Conservation (phyloP, 2,888 invertebrate genomes). For the Nemotelus nigrinus region DNA sequence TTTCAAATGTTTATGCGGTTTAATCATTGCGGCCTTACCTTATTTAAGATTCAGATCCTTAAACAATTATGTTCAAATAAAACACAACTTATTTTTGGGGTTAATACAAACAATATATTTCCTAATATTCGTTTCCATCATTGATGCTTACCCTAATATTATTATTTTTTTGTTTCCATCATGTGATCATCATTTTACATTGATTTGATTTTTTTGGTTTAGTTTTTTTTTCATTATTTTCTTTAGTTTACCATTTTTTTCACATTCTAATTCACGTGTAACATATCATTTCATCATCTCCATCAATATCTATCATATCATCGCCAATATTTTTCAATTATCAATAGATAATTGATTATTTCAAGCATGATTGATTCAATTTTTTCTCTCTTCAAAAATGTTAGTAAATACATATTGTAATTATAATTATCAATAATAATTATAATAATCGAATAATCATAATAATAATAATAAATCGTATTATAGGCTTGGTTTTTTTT, state of each 20-base stretch:
- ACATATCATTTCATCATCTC: background rate
- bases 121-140: constrained; percentile 41
- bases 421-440: constrained; percentile 40
- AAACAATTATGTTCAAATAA: background rate
- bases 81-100: constrained; percentile 33
- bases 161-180: background rate
- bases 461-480: constrained; percentile 24
- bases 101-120: constrained; percentile 51
- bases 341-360: background rate
- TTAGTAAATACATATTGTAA: constrained; percentile 26
- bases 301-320: too few relatives aligned
- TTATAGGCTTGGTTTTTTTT: constrained; percentile 3
- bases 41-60: too few relatives aligned
- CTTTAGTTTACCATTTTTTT: constrained; percentile 5
- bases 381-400: constrained; percentile 8
- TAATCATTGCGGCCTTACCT: too few relatives aligned
- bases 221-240: constrained; percentile 24
- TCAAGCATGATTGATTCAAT: background rate
- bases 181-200: constrained; percentile 19
- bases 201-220: constrained; percentile 17
- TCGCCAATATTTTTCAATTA: background rate
- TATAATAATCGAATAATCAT: constrained; percentile 30
- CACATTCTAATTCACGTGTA: background rate
- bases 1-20: too few relatives aligned
- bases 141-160: constrained; percentile 38